Evolutionary conservation across 2,888 invertebrate species (phyloP).

Genomic region (Hetaerina titia): DNA sequence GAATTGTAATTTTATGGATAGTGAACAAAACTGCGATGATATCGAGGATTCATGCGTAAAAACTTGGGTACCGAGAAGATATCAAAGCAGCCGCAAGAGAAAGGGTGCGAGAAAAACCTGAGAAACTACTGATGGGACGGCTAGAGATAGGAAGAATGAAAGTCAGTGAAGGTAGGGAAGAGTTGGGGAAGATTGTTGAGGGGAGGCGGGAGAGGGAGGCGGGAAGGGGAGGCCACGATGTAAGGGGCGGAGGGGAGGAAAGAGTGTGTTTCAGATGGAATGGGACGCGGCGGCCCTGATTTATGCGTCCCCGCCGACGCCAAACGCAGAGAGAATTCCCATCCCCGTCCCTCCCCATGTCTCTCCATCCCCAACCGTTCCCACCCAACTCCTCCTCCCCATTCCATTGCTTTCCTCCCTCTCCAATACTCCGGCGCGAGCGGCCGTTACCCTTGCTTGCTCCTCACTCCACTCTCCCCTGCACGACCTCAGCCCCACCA

Average conservation of each 20-base stretch:
- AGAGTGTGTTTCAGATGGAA: constrained; percentile 48
- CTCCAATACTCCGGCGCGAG: not conserved
- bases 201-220: not conserved
- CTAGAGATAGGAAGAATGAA: not conserved
- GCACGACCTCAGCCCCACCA: not conserved
- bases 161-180: not conserved
- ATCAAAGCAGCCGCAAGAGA: not conserved
- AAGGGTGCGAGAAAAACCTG: not conserved
- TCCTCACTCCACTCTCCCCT: not conserved
- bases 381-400: not conserved
- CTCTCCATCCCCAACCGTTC: not conserved
- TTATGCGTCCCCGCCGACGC: constrained; percentile 51
- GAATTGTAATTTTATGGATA: too few species aligned
- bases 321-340: constrained; percentile 37
- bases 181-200: not conserved
- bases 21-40: too few species aligned
- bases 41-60: not conserved
- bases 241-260: not conserved
- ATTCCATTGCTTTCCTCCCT: not conserved
- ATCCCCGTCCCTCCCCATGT: not conserved
- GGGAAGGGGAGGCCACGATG: not conserved
- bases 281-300: constrained; percentile 41
- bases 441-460: not conserved
- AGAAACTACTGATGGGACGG: not conserved
- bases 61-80: not conserved